Evolutionary conservation across 2,797 vertebrate species (phyloP).

Genomic region (Rhodeus uyekii): DNA sequence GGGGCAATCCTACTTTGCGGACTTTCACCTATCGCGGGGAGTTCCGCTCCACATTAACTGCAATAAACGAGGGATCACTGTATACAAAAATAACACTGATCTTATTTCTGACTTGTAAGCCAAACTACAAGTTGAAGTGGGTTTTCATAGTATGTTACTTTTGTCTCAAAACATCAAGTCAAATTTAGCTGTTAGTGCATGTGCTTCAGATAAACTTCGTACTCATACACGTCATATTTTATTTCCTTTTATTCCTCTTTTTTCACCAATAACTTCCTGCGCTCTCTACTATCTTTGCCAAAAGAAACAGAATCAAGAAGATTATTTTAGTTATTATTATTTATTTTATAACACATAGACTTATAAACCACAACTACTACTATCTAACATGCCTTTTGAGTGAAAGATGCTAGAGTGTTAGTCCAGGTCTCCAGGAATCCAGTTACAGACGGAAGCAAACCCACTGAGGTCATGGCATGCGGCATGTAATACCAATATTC

Average conservation of each 20-base stretch:
- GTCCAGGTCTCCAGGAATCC: neutral
- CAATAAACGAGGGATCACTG: too few species aligned
- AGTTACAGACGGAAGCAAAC: neutral
- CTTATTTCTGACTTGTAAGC: neutral
- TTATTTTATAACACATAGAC: too few species aligned
- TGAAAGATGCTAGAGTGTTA: too few species aligned
- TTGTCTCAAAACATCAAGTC: neutral
- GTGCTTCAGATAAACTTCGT: neutral
- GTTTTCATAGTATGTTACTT: neutral
- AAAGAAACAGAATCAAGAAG: neutral
- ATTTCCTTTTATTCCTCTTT: neutral
- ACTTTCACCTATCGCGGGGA: too few species aligned
- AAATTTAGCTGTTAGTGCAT: neutral
- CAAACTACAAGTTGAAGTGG: neutral
- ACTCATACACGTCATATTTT: neutral
- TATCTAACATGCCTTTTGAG: too few species aligned
- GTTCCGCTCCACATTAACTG: too few species aligned
- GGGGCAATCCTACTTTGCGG: too few species aligned
- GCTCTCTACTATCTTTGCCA: neutral
- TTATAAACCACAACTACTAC: neutral
- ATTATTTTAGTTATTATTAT: too few species aligned
- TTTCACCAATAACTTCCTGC: neutral
- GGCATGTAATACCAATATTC: slow-evolving; percentile 9
- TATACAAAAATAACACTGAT: neutral
- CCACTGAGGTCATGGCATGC: neutral